phyloP scores from a whole-genome alignment of 2,888 invertebrate genomes.

The Neelides folsomi region DNA sequence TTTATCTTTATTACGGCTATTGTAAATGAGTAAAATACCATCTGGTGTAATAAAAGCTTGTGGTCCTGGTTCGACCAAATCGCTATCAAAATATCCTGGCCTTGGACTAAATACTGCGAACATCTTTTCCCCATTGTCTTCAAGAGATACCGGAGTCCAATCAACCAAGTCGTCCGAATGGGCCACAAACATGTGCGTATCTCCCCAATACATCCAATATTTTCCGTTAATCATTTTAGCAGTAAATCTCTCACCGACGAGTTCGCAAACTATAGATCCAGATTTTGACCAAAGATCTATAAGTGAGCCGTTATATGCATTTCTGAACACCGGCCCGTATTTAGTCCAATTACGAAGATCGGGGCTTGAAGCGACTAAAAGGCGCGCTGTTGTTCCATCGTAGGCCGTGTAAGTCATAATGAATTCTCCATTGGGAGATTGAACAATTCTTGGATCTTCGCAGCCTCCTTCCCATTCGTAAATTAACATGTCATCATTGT shows the following conservation, averaged over 20 bases:
- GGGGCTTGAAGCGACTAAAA: slow-evolving; percentile 19
- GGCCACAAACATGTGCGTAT: slow-evolving; percentile 20
- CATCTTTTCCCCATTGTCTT: slow-evolving; percentile 7
- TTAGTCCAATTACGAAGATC: slow-evolving; percentile 22
- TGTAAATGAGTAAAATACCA: slow-evolving; percentile 26
- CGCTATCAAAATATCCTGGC: slow-evolving; percentile 22
- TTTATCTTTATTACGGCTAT: slow-evolving; percentile 14
- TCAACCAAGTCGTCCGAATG: slow-evolving; percentile 18
- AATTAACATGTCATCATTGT: slow-evolving; percentile 9
- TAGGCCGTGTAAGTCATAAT: slow-evolving; percentile 27
- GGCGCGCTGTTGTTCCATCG: slow-evolving; percentile 19
- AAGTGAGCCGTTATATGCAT: slow-evolving; percentile 8
- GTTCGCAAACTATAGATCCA: slow-evolving; percentile 20
- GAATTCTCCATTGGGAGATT: slow-evolving; percentile 12
- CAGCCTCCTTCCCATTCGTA: slow-evolving; percentile 29
- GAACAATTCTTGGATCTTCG: slow-evolving; percentile 26
- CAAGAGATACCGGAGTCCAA: slow-evolving; percentile 18
- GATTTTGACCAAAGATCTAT: slow-evolving; percentile 26
- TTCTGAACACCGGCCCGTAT: slow-evolving; percentile 20
- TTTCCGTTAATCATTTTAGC: slow-evolving; percentile 17
- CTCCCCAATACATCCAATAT: slow-evolving; percentile 30
- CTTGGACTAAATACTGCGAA: slow-evolving; percentile 17
- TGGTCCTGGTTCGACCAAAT: slow-evolving; percentile 26
- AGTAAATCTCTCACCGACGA: slow-evolving; percentile 7
- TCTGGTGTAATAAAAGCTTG: slow-evolving; percentile 18